Percentiles rank a stretch among this genome's conserved stretches.
Conservation (phyloP, 2,797 vertebrate species). For the Macropus fuliginosus region DNA sequence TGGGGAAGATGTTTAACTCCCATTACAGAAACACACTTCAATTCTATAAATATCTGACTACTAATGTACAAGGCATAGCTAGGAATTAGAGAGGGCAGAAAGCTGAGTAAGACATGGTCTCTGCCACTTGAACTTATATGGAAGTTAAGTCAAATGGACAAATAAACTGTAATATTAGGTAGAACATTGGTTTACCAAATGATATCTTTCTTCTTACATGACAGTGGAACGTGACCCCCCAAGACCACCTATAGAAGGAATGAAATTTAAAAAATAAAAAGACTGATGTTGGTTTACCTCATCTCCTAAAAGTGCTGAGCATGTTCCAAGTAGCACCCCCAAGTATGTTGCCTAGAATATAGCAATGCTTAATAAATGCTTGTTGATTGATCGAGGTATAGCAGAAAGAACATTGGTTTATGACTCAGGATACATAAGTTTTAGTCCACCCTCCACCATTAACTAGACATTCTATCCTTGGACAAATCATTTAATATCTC, state of each 20-base stretch:
- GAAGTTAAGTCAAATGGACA: neutral
- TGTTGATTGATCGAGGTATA: neutral
- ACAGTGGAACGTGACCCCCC: neutral
- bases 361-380: neutral
- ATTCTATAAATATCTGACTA: neutral
- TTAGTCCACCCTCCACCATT: neutral
- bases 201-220: neutral
- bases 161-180: neutral
- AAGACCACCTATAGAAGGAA: neutral
- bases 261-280: neutral
- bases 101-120: neutral
- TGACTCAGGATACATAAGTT: neutral
- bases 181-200: neutral
- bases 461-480: neutral
- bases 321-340: neutral
- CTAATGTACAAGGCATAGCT: neutral
- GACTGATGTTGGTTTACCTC: neutral
- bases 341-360: neutral
- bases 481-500: neutral
- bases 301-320: neutral
- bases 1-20: too few relatives aligned
- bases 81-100: neutral
- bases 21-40: neutral
- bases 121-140: neutral
- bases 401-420: neutral